These are phyloP conservation scores for Oscheius sp. DNA, from an alignment of 2,888 invertebrate genomes.

Conservation along the genomic window DNA sequence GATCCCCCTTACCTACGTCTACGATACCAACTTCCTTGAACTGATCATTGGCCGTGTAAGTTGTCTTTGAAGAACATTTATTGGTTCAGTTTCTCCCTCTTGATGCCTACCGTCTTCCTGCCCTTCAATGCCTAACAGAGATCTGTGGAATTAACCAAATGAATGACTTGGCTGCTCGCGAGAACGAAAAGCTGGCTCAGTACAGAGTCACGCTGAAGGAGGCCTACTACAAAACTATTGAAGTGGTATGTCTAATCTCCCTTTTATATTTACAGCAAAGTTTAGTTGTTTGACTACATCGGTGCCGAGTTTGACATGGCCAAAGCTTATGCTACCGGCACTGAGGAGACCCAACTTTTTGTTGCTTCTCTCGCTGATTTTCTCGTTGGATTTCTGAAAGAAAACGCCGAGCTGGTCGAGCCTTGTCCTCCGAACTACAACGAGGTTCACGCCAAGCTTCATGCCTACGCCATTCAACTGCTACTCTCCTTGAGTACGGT, in stretches of 20 bases:
- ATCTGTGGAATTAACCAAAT: slow-evolving; percentile 79
- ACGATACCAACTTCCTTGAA: slow-evolving; percentile 95
- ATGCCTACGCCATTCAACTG: slow-evolving; percentile 73
- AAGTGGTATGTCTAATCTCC: slow-evolving; percentile 79
- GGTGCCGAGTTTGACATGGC: slow-evolving; percentile 84
- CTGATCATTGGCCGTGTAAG: slow-evolving; percentile 86
- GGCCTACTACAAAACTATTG: slow-evolving; percentile 91
- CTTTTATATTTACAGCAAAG: background rate
- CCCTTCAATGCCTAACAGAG: slow-evolving; percentile 96
- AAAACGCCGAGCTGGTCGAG: slow-evolving; percentile 82
- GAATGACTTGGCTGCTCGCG: slow-evolving; percentile 74
- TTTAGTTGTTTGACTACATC: slow-evolving; percentile 32
- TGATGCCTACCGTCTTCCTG: slow-evolving; percentile 96
- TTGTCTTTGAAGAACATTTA: slow-evolving; percentile 36
- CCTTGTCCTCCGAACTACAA: slow-evolving; percentile 35
- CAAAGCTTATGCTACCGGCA: slow-evolving; percentile 90
- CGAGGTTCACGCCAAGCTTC: slow-evolving; percentile 40
- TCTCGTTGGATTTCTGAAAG: slow-evolving; percentile 93
- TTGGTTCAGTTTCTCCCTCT: slow-evolving; percentile 87
- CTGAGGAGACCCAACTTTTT: slow-evolving; percentile 95
- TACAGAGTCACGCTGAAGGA: slow-evolving; percentile 93
- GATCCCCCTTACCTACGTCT: slow-evolving; percentile 99
- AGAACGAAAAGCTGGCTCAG: slow-evolving; percentile 69
- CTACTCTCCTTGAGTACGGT: slow-evolving; percentile 84
- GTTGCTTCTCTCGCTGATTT: slow-evolving; percentile 98